These are phyloP conservation scores for Neosilurus mollespiculum DNA, from an alignment of 2,797 vertebrate species.

Conservation along the genomic window DNA sequence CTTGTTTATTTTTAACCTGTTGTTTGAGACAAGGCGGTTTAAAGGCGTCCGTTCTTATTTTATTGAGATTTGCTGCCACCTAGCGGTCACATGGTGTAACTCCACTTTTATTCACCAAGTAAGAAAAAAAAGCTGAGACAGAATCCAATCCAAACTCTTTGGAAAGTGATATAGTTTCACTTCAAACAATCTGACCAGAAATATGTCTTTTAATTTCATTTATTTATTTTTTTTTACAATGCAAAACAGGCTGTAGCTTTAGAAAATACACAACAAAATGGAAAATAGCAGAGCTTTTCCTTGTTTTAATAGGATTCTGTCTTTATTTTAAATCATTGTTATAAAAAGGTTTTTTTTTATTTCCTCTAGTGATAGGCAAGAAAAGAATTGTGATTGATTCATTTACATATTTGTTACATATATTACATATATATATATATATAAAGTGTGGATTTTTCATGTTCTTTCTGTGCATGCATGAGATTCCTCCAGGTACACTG, in stretches of 20 bases:
- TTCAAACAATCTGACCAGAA: background rate
- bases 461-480: too few relatives aligned
- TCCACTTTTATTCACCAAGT: background rate
- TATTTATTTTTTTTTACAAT: too few relatives aligned
- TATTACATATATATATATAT: too few relatives aligned
- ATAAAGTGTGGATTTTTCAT: too few relatives aligned
- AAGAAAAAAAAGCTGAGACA: background rate
- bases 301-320: too few relatives aligned
- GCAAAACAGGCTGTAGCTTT: background rate
- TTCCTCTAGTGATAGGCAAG: background rate
- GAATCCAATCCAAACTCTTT: background rate
- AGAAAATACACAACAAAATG: background rate
- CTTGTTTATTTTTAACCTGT: background rate
- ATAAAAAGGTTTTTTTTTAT: too few relatives aligned
- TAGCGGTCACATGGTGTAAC: background rate
- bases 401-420: background rate
- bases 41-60: background rate
- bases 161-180: background rate
- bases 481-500: too few relatives aligned
- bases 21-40: background rate
- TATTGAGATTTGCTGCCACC: conserved; percentile 14
- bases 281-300: too few relatives aligned
- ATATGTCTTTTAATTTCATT: background rate
- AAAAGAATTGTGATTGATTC: background rate
- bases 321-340: background rate